phyloP scores from a whole-genome alignment of 1,140 invertebrate species.

The Drosophila santomea region DNA sequence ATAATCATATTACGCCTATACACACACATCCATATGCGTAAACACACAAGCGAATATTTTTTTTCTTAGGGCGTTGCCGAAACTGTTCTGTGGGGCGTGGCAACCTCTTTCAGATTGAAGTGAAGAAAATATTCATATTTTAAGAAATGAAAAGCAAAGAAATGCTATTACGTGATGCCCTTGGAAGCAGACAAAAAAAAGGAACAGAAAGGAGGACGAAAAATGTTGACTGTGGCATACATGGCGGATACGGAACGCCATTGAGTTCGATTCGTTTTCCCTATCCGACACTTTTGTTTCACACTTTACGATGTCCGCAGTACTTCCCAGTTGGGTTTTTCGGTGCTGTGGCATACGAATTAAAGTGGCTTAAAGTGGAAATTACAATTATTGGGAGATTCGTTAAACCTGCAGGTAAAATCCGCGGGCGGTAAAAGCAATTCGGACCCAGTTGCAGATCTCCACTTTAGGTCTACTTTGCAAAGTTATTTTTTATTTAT shows the following conservation, averaged over 20 bases:
- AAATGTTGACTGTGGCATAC: conserved; percentile 48
- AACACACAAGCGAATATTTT: conserved; percentile 16
- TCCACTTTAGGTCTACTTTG: conserved; percentile 20
- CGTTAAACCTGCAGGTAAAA: conserved; percentile 28
- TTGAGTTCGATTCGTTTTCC: conserved; percentile 19
- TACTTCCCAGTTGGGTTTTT: conserved; percentile 33
- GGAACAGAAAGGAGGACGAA: conserved; percentile 9
- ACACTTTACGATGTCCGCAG: conserved; percentile 78
- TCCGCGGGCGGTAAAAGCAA: conserved; percentile 32
- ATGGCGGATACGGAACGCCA: conserved; percentile 60
- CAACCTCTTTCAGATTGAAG: conserved; percentile 49
- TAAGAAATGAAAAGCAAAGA: conserved; percentile 71
- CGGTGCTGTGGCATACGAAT: conserved; percentile 26
- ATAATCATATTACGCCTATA: conserved; percentile 73
- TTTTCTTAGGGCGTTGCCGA: conserved; percentile 22
- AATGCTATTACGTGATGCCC: conserved; percentile 71
- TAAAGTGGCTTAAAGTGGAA: conserved; percentile 26
- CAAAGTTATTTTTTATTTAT: conserved; percentile 29
- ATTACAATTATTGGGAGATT: conserved; percentile 41
- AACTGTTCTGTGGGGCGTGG: conserved; percentile 5
- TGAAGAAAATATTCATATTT: conserved; percentile 67
- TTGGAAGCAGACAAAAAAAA: conserved; percentile 15
- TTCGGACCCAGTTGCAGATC: conserved; percentile 14
- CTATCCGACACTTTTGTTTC: conserved; percentile 26
- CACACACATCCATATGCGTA: conserved; percentile 18